These are phyloP conservation scores for Engystomops pustulosus DNA, from an alignment of 2,113 vertebrate species.

Conservation along the genomic window DNA sequence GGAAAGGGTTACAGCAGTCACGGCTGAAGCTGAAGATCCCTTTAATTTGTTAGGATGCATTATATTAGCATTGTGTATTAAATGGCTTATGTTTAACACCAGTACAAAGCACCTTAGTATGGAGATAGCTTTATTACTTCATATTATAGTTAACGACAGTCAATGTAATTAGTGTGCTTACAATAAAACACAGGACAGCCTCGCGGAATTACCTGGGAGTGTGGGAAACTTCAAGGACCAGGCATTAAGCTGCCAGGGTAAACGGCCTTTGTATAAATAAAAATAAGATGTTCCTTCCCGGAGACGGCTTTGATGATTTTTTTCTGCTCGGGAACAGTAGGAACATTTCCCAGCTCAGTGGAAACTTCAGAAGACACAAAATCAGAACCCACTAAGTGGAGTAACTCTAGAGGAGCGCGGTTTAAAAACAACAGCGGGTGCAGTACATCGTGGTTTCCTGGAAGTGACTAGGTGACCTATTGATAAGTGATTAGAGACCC, in stretches of 20 bases:
- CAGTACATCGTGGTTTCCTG: slow-evolving; percentile 44
- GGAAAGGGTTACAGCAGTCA: background rate
- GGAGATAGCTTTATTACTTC: background rate
- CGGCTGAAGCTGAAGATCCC: background rate
- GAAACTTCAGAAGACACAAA: slow-evolving; percentile 3
- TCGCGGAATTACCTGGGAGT: background rate
- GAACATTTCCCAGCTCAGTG: background rate
- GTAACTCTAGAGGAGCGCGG: background rate
- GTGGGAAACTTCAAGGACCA: background rate
- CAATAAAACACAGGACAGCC: slow-evolving; percentile 20
- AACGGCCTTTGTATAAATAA: slow-evolving; percentile 30
- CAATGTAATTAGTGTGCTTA: slow-evolving; percentile 25
- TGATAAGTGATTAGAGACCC: slow-evolving; percentile 50
- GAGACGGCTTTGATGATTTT: background rate
- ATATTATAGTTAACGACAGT: slow-evolving; percentile 31
- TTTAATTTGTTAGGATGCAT: background rate
- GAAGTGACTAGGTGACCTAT: slow-evolving; percentile 43
- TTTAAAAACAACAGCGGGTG: background rate
- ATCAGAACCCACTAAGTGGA: background rate
- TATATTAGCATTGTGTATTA: background rate
- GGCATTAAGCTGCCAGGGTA: slow-evolving; percentile 1
- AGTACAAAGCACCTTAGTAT: background rate
- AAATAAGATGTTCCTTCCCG: slow-evolving; percentile 9
- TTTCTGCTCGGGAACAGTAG: slow-evolving; percentile 9
- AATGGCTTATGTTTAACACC: slow-evolving; percentile 3